phyloP scores from a whole-genome alignment of 2,888 invertebrate species.

The Theristus sp. region DNA sequence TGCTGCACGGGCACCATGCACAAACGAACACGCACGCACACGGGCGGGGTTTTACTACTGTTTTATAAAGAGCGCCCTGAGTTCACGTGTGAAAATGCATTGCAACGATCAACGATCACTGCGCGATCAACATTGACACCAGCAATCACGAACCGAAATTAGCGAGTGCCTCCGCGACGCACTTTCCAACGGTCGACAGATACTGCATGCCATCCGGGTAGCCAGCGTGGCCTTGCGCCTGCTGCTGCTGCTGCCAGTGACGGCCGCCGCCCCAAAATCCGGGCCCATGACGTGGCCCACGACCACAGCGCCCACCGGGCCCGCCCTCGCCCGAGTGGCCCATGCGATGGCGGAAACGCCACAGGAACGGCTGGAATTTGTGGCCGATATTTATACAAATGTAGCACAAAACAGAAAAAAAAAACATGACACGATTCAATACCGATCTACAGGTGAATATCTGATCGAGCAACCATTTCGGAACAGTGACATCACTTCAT shows the following conservation, averaged over 20 bases:
- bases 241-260: not conserved
- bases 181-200: not conserved
- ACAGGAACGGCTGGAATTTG: not conserved
- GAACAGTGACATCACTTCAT: no score
- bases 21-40: no score
- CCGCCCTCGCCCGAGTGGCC: not conserved
- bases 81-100: no score
- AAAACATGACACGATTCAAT: no score
- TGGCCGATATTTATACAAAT: not conserved
- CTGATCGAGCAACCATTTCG: no score
- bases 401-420: not conserved
- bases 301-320: not conserved
- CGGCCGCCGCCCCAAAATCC: not conserved
- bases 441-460: no score
- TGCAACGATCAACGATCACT: no score
- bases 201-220: not conserved
- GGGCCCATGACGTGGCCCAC: not conserved
- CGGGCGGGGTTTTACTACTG: no score
- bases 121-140: no score
- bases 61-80: no score
- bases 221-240: no score
- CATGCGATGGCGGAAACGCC: not conserved
- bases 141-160: not conserved
- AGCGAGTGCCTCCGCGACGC: not conserved
- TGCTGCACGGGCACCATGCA: no score